Evolutionary conservation across 2,113 vertebrate species (phyloP), one percentile per base, ranked within the genome.

Genomic region (Pseudorectes ferrugineus): DNA sequence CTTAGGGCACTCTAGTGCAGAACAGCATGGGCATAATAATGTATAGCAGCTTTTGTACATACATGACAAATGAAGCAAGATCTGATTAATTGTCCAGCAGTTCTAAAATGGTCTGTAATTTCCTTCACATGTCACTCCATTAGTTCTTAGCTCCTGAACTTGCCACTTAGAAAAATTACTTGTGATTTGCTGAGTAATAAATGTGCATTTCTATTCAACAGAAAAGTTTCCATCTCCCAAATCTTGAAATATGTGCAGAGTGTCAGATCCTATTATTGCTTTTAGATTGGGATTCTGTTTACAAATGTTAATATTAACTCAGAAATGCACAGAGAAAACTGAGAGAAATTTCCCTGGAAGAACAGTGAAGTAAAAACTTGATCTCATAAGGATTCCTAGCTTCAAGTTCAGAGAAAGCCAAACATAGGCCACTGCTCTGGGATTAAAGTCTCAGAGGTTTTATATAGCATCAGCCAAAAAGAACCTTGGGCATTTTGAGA

Each of bases 21-120:
- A 54, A 66, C 31, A 91, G 22, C 51, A 63, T 10, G 17, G 36
- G 51, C 72, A 84, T 77, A 87, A 75, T 94, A 79, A 88, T 62
- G 40, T 94, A 89, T 79, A 93, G 59, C 62, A 85, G 62, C 49
- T 85, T 95, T 94, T 91, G 70, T 79, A 76, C 24, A 46, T 36
- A 29, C 3, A 65, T 92, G 93, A 96, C 78, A 95, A 96, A 96
- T 94, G 86, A 93, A 95, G 87, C 79, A 93, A 85, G 57, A 91
- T 31, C 88, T 94, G 95, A 94, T 94, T 73, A 95, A 96, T 82
- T 87, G 83, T 89, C 61, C 52, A 90, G 46, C 52, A 80, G 54
- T 74, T 85, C 38, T 81, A 77, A 91, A 96, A 84, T 16, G 33
- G 63, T 61, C 76, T 93, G 40, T 40, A 88, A 91, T 95, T 96